phyloP scores from a whole-genome alignment of 2,113 vertebrate species.

The Panthera leo region DNA sequence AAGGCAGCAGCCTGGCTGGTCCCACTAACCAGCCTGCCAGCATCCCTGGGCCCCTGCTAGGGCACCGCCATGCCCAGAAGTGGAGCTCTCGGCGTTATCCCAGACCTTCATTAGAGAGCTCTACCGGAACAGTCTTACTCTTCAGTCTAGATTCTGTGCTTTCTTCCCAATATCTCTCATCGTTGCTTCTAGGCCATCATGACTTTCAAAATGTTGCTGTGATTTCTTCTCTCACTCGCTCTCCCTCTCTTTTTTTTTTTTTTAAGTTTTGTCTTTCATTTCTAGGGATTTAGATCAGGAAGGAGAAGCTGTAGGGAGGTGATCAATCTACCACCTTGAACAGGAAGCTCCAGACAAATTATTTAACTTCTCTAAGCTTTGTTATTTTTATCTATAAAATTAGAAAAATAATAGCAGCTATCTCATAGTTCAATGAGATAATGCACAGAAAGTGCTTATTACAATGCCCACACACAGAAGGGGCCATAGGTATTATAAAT shows the following conservation, averaged over 20 bases:
- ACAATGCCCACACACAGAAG: background rate
- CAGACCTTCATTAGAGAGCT: background rate
- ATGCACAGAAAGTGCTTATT: background rate
- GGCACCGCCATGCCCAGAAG: background rate
- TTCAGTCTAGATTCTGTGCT: background rate
- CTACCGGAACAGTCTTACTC: background rate
- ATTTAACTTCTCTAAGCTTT: background rate
- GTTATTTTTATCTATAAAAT: background rate
- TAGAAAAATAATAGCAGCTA: background rate
- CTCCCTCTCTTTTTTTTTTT: background rate
- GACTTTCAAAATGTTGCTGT: background rate
- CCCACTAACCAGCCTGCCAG: background rate
- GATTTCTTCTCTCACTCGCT: background rate
- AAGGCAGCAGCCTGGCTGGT: background rate
- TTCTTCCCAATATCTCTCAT: background rate
- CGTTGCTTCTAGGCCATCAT: background rate
- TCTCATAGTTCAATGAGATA: background rate
- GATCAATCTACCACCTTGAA: background rate
- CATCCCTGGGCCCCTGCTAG: background rate
- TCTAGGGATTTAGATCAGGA: background rate
- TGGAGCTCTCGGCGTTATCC: background rate
- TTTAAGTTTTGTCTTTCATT: background rate
- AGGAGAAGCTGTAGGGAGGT: rapidly evolving
- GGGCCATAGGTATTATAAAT: background rate
- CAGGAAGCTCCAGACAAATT: background rate